phyloP scores from a whole-genome alignment of 1,140 invertebrate genomes.

The Seison nebaliae region DNA sequence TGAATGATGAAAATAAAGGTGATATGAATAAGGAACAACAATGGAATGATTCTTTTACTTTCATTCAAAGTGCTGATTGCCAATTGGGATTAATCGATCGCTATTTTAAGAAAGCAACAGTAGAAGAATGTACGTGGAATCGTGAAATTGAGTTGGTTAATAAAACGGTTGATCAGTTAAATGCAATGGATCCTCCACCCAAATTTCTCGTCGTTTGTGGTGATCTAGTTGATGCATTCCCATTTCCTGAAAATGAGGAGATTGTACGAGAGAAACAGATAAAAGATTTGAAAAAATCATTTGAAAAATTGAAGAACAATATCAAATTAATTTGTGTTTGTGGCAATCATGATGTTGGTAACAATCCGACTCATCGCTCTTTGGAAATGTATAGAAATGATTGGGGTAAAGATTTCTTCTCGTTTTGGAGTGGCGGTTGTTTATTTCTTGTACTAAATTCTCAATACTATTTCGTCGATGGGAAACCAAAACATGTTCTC shows the following conservation, averaged over 20 bases:
- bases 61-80: conserved; percentile 33
- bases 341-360: conserved; percentile 36
- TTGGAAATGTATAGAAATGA: conserved; percentile 23
- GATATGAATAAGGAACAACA: conserved; percentile 14
- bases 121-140: conserved; percentile 23
- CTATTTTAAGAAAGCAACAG: conserved; percentile 19
- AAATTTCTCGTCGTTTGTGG: conserved; percentile 35
- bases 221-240: conserved; percentile 32
- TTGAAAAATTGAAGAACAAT: conserved; percentile 24
- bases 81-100: conserved; percentile 33
- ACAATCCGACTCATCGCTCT: conserved; percentile 27
- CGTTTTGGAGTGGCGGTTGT: conserved; percentile 33
- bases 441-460: conserved; percentile 34
- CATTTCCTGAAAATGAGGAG: conserved; percentile 14
- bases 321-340: conserved; percentile 34
- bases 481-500: conserved; percentile 18
- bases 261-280: conserved; percentile 24
- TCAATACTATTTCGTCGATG: conserved; percentile 27
- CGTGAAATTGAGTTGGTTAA: conserved; percentile 28
- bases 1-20: too few relatives aligned
- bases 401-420: conserved; percentile 36
- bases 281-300: conserved; percentile 17
- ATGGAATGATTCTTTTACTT: conserved; percentile 27
- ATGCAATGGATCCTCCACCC: conserved; percentile 31
- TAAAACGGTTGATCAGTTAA: conserved; percentile 26